phyloP scores from a whole-genome alignment of 2,797 vertebrate genomes.

The Gambusia yucatana region DNA sequence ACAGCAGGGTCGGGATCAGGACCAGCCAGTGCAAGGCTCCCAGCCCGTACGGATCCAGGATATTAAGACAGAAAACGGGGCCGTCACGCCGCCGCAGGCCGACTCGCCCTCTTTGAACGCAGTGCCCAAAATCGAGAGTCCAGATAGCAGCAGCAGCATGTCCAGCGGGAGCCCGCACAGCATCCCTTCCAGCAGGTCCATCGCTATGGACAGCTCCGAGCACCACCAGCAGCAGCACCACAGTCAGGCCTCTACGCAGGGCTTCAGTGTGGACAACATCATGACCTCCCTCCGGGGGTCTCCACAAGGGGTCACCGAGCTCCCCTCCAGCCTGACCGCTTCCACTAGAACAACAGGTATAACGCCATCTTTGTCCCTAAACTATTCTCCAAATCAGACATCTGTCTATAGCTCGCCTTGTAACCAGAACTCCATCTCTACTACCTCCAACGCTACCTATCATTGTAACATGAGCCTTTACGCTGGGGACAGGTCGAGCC shows the following conservation, averaged over 20 bases:
- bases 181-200: constrained; percentile 85
- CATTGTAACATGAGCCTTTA: constrained; percentile 98
- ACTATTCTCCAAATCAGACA: constrained; percentile 86
- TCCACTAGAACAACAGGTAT: constrained; percentile 85
- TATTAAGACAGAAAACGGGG: constrained; percentile 95
- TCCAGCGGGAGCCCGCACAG: constrained; percentile 91
- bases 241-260: constrained; percentile 83
- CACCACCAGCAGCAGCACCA: constrained; percentile 74
- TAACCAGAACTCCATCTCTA: constrained; percentile 87
- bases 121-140: constrained; percentile 94
- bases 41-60: constrained; percentile 92
- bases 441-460: constrained; percentile 89
- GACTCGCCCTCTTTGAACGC: constrained; percentile 86
- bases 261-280: constrained; percentile 98
- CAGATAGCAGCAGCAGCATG: constrained; percentile 94
- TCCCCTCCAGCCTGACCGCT: constrained; percentile 79
- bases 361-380: constrained; percentile 84
- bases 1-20: constrained; percentile 80
- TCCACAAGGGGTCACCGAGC: constrained; percentile 86
- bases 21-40: constrained; percentile 77
- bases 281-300: constrained; percentile 94
- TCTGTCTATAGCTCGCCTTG: constrained; percentile 91
- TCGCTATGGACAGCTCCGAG: constrained; percentile 87
- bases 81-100: constrained; percentile 89
- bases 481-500: constrained; percentile 87